Base-by-base conservation (phyloP, 2,113 vertebrate genomes). In the Aldabrachelys gigantea region DNA sequence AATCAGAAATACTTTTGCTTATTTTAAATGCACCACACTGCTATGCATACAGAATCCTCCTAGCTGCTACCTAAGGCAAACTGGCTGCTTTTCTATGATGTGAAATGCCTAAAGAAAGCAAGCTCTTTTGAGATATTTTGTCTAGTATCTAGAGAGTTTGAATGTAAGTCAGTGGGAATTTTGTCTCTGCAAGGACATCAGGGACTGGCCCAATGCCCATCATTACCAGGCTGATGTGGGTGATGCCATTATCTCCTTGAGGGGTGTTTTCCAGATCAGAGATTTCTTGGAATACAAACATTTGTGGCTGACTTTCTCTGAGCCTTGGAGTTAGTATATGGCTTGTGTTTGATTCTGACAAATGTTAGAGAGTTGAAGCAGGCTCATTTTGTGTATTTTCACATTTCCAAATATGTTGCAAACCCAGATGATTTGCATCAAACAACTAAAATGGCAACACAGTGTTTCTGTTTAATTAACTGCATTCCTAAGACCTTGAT, bases 391-490 rank as follows among this genome's bases (percentile, higher is more conserved):
- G 54, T 19, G 31, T 90, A 57, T 47, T 91, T 89, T 78, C 2
- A 3, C 1, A 0, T 82, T 91, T 75, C 24, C 62, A 19, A 88
- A 52, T 22, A 85, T 22, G 17, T 12, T 81, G 5, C 44, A 76
- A 82, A 80, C 2, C 3, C 65, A 82, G 50, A 22, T 69, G 24
- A 90, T 54, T 65, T 31, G 14, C 38, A 75, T 50, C 47, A 90
- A 75, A 41, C 10, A 80, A 17, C 16, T 80, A 3, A 89, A 87
- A 10, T 90, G 31, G 14, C 59, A 83, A 65, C 31, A 84, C 3
- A 56, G 31, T 38, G 3, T 57, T 95, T 89, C 38, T 89, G 29
- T 81, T 94, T n/a, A 79, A 47, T 75, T 87, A 92, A 41, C 78
- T 10, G 57, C 2, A 4, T 44, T 90, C 41, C 53, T 82, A 22